Evolutionary conservation across 2,113 vertebrate genomes (phyloP).

Genomic region (Heterochromis multidens): DNA sequence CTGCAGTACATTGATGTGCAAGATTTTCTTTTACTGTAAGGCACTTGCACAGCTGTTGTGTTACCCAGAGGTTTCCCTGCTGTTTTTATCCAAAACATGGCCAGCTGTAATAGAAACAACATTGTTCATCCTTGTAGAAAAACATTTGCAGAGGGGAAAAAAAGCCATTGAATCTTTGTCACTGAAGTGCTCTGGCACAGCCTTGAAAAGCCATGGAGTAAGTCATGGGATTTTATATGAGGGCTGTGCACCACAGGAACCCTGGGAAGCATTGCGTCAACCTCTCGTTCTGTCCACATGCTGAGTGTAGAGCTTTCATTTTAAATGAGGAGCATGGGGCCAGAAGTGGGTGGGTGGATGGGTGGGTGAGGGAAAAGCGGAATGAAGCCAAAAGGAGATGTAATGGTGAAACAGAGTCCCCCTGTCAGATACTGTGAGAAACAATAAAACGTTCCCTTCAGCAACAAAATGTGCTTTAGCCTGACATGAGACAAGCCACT

Average conservation of each 20-base stretch:
- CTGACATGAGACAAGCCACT: constrained; percentile 35
- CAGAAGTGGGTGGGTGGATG: constrained; percentile 22
- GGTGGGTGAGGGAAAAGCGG: not conserved
- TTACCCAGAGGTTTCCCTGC: not conserved
- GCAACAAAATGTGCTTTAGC: constrained; percentile 10
- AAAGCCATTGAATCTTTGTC: constrained; percentile 8
- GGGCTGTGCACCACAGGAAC: constrained; percentile 4
- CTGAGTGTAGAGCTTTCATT: constrained; percentile 61
- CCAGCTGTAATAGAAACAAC: constrained; percentile 4
- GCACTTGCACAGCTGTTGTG: not conserved
- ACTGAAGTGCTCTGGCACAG: not conserved
- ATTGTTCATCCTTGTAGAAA: not conserved
- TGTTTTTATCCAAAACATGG: not conserved
- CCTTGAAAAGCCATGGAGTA: constrained; percentile 7
- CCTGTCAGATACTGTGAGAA: constrained; percentile 50
- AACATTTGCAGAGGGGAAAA: not conserved
- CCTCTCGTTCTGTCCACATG: constrained; percentile 66
- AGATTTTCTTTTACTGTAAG: not conserved
- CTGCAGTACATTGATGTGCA: not conserved
- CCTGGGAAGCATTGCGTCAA: constrained; percentile 58
- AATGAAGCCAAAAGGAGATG: constrained; percentile 40
- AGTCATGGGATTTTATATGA: constrained; percentile 33
- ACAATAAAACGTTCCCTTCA: constrained; percentile 45
- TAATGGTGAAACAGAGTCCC: constrained; percentile 48
- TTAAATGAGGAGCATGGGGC: constrained; percentile 45